phyloP scores from a whole-genome alignment of 1,140 invertebrate genomes.

The Drosophila cardini region DNA sequence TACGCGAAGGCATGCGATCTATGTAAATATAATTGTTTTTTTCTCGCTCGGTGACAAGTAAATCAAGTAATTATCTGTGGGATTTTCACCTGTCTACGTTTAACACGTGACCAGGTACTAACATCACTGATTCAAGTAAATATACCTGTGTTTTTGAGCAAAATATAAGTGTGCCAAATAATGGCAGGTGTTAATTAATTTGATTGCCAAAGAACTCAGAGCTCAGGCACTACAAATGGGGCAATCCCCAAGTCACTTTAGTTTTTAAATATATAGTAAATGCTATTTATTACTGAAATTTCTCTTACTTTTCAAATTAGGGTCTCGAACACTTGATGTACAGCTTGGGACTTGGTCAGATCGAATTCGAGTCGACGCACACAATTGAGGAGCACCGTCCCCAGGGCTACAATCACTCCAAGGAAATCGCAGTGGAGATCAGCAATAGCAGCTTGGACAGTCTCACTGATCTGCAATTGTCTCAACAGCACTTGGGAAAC shows the following conservation, averaged over 20 bases:
- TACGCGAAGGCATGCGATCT: conserved; percentile 13
- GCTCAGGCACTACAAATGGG: background rate
- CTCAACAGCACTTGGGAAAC: conserved; percentile 16
- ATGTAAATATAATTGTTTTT: conserved; percentile 71
- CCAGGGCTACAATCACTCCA: conserved; percentile 76
- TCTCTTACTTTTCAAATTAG: conserved; percentile 71
- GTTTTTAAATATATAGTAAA: no score
- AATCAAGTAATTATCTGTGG: conserved; percentile 72
- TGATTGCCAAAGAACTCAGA: conserved; percentile 6
- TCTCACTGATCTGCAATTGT: conserved; percentile 50
- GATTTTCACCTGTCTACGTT: conserved; percentile 40
- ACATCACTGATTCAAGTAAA: conserved; percentile 20
- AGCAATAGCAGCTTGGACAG: conserved; percentile 27
- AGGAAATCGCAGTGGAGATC: background rate
- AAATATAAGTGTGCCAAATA: conserved; percentile 21
- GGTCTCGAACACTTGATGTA: conserved; percentile 88
- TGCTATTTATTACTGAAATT: conserved; percentile 2
- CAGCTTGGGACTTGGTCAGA: conserved; percentile 86
- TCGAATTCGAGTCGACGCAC: conserved; percentile 86
- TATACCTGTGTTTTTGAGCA: background rate
- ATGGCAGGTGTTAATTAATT: conserved; percentile 18
- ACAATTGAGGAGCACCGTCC: conserved; percentile 86
- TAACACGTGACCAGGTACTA: conserved; percentile 37
- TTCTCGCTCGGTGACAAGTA: conserved; percentile 63
- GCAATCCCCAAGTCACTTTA: no score